Percentiles rank a stretch among this genome's conserved stretches.
These are phyloP conservation scores for Sthenelais limicola DNA, from an alignment of 2,888 invertebrate species.

Conservation along the genomic window DNA sequence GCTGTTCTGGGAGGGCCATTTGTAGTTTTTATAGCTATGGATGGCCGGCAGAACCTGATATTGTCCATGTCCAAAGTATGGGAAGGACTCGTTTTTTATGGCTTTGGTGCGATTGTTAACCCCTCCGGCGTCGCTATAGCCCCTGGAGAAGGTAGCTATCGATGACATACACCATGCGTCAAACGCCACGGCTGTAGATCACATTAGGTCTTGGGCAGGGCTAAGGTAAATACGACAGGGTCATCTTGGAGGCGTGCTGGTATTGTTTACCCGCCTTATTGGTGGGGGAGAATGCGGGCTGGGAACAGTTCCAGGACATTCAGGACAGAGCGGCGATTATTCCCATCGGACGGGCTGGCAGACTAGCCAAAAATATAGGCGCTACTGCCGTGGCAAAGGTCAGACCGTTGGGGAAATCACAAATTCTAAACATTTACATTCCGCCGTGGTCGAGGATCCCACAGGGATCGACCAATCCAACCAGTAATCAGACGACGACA, in stretches of 20 bases:
- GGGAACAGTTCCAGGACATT: background rate
- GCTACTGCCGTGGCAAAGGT: constrained; percentile 9
- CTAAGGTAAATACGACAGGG: background rate
- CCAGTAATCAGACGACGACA: constrained; percentile 6
- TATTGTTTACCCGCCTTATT: background rate
- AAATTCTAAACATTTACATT: constrained; percentile 38
- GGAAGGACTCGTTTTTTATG: too few relatives aligned
- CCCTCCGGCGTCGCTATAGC: too few relatives aligned
- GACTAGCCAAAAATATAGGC: too few relatives aligned
- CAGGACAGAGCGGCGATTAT: background rate
- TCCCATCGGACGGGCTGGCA: background rate
- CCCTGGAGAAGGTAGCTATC: too few relatives aligned
- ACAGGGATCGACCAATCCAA: constrained; percentile 2
- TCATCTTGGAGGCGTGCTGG: background rate
- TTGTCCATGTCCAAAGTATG: too few relatives aligned
- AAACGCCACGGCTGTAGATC: background rate
- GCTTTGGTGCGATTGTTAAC: too few relatives aligned
- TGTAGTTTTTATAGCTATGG: too few relatives aligned
- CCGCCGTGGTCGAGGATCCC: background rate
- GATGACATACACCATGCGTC: background rate
- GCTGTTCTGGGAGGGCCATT: too few relatives aligned
- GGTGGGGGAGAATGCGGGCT: background rate
- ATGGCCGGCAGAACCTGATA: too few relatives aligned
- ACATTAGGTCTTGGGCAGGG: background rate
- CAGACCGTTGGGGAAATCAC: constrained; percentile 32